A percentile compares a stretch with the other conserved stretches of the same genome.
Evolutionary conservation across 2,888 invertebrate species (phyloP).

Genomic region (Priocnemis perturbator): DNA sequence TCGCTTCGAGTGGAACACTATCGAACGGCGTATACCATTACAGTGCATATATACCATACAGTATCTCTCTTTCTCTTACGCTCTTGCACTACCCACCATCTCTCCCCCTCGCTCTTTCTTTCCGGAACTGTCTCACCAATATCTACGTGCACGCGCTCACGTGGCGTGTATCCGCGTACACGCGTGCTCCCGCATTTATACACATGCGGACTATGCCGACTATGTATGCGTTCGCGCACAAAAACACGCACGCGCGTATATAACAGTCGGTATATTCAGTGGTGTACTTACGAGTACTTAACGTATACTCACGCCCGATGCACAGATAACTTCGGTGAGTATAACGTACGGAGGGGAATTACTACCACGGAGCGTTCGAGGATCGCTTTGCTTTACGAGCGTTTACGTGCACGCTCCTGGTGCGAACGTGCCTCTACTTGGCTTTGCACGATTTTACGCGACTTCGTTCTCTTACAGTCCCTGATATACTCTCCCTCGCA

Average conservation of each 20-base stretch:
- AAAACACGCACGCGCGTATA: conserved; percentile 8
- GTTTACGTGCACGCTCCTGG: conserved; percentile 43
- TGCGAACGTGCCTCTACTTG: conserved; percentile 22
- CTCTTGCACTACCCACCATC: not conserved
- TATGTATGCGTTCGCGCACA: too few relatives aligned
- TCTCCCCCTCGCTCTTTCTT: not conserved
- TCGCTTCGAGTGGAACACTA: conserved; percentile 44
- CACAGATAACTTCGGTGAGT: conserved; percentile 61
- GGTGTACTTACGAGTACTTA: conserved; percentile 54
- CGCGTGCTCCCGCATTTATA: conserved; percentile 7
- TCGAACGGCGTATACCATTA: conserved; percentile 29
- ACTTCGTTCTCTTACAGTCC: too few relatives aligned
- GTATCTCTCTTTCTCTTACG: not conserved
- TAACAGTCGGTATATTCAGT: conserved; percentile 43
- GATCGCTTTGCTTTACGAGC: conserved; percentile 64
- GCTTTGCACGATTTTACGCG: not conserved
- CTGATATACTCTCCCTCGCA: too few relatives aligned
- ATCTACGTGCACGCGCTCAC: not conserved
- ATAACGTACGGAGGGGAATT: conserved; percentile 47
- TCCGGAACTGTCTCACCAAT: not conserved
- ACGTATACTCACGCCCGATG: conserved; percentile 62
- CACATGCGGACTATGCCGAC: not conserved
- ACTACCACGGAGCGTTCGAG: conserved; percentile 53
- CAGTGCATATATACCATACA: too few relatives aligned
- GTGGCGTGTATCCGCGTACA: not conserved